These are phyloP conservation scores for Limnephilus lunatus DNA, from an alignment of 2,888 invertebrate species.

Conservation along the genomic window DNA sequence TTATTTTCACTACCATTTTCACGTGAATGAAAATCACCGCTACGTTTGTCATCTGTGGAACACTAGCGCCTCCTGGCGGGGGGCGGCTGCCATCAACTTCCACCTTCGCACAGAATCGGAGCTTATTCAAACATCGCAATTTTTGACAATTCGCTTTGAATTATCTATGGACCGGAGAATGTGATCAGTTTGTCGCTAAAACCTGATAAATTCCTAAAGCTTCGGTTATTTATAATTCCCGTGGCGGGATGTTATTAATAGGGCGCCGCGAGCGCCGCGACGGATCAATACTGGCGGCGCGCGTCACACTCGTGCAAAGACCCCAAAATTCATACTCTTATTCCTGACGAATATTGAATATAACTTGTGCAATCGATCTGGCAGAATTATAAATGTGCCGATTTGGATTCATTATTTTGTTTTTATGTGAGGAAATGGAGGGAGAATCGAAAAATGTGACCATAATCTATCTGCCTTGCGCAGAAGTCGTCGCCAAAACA, in stretches of 20 bases:
- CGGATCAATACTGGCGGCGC: conserved; percentile 73
- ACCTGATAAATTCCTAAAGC: conserved; percentile 32
- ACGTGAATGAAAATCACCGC: conserved; percentile 58
- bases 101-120: not conserved
- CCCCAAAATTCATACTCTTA: conserved; percentile 21
- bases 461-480: conserved; percentile 25
- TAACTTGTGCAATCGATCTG: not conserved
- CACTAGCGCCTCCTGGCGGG: conserved; percentile 52
- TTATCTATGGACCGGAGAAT: conserved; percentile 11
- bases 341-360: not conserved
- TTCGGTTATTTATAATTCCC: conserved; percentile 59
- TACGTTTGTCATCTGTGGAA: conserved; percentile 54
- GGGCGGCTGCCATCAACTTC: not conserved
- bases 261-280: conserved; percentile 61
- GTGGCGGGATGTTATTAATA: conserved; percentile 55
- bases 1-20: conserved; percentile 48
- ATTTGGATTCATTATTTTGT: not conserved
- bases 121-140: conserved; percentile 7
- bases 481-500: conserved; percentile 54
- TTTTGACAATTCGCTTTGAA: not conserved
- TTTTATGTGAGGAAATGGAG: not conserved
- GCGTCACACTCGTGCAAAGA: conserved; percentile 70
- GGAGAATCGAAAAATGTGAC: not conserved
- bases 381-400: not conserved
- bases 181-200: conserved; percentile 30